A percentile compares a stretch with the other conserved stretches of the same genome.
Evolutionary conservation across 2,888 invertebrate genomes (phyloP).

Genomic region (Lasioglossum malachurum): DNA sequence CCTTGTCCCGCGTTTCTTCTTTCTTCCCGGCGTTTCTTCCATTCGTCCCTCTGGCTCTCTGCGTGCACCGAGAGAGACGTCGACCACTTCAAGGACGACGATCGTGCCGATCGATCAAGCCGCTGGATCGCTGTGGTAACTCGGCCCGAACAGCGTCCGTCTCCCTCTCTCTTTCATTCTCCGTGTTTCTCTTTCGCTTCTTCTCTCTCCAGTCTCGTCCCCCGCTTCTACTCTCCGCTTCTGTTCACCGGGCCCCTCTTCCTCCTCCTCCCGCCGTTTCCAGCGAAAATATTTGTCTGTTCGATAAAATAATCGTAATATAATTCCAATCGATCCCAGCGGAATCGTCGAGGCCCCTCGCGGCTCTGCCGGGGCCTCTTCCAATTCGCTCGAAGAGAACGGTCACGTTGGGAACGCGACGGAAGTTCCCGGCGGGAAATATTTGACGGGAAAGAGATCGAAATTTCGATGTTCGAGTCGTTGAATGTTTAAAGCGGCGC

Average conservation of each 20-base stretch:
- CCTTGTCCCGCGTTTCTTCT: constrained; percentile 23
- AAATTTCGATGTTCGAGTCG: constrained; percentile 28
- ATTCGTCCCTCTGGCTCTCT: constrained; percentile 45
- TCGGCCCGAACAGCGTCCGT: constrained; percentile 58
- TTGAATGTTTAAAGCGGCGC: not conserved
- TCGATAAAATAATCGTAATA: not conserved
- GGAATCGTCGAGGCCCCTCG: not conserved
- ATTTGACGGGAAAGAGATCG: not conserved
- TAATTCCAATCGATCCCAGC: not conserved
- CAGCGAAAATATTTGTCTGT: not conserved
- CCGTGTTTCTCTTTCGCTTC: not conserved
- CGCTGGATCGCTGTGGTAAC: constrained; percentile 67
- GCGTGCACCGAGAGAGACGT: constrained; percentile 57
- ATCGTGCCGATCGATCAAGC: constrained; percentile 72
- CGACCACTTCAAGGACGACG: constrained; percentile 76
- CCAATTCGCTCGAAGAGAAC: not conserved
- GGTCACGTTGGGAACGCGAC: not conserved
- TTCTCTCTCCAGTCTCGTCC: not conserved
- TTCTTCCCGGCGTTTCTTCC: constrained; percentile 36
- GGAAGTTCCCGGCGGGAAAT: not conserved
- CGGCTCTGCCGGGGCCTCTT: not conserved
- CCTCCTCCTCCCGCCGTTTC: not conserved
- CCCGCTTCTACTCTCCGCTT: not conserved
- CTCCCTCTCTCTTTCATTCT: constrained; percentile 28
- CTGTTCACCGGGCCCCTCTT: not conserved